Evolutionary conservation across 2,797 vertebrate genomes (phyloP), one percentile per base, ranked within the genome.

Genomic region (Scleropages formosus): DNA sequence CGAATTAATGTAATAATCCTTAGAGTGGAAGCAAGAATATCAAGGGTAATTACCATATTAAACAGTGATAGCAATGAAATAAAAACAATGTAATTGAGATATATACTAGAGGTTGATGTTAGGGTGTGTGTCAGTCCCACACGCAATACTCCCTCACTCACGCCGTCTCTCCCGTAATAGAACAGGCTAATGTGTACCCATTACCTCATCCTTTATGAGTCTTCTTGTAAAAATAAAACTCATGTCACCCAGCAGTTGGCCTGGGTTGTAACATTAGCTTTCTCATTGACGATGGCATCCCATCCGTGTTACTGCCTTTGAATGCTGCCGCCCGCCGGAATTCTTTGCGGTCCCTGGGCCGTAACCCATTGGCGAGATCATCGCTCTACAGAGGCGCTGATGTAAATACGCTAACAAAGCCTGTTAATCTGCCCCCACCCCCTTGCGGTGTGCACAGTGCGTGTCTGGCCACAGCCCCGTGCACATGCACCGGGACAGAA

Each of bases 371-470:
- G 10, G 64, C 46, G 31, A 49, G 68, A 58, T 39, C 31, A 39
- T 31, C 6, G 80, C 86, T 84, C 84, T 84, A 82, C 77, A 87
- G 79, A 88, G 84, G 85, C 83, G 77, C 88, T 92, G 88, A 86
- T 82, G 87, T 79, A 84, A 84, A 92, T 90, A 91, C 91, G 90
- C 86, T 94, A 93, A 95, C 92, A 91, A 90, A 84, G 49, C 68
- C 66, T 70, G 68, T 49, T 10, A 46, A 8, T 22, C 68, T 22
- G 24, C 47, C 22, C 68, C 6, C 91, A 91, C 92, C 84, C 86
- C 90, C 86, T 87, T 89, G 85, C 89, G 91, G 89, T 89, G 90
- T 93, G 91, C 90, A 88, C 84, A 81, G 89, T 89, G 90, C 91
- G 89, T 87, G 89, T 89, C 87, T 90, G 87, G 79, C 58, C 82